phyloP scores from a whole-genome alignment of 1,140 invertebrate genomes.

The Colletes gigas region DNA sequence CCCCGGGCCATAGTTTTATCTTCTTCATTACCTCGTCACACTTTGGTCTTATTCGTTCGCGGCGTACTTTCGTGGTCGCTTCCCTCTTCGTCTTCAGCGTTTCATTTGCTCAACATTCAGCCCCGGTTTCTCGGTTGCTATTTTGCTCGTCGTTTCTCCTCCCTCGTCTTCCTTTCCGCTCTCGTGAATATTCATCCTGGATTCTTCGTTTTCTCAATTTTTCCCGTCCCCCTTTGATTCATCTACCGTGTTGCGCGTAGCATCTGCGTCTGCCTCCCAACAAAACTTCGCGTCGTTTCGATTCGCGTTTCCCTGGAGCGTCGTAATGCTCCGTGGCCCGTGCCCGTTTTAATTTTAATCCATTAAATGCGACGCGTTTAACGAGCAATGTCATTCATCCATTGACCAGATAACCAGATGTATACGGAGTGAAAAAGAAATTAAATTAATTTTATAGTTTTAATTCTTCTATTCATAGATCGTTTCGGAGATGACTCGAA shows the following conservation, averaged over 20 bases:
- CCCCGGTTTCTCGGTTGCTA: not conserved
- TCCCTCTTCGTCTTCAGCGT: not conserved
- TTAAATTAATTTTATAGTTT: no score
- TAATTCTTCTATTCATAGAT: no score
- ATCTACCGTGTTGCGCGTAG: not conserved
- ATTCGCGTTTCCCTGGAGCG: not conserved
- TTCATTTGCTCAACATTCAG: slow-evolving; percentile 1
- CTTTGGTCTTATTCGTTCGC: slow-evolving; percentile 3
- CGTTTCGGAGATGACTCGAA: no score
- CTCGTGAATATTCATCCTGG: not conserved
- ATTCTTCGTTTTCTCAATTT: not conserved
- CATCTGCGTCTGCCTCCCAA: not conserved
- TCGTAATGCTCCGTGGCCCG: not conserved
- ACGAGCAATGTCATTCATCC: no score
- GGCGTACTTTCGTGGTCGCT: not conserved
- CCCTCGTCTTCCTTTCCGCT: no score
- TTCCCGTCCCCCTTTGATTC: not conserved
- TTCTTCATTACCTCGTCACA: slow-evolving; percentile 1
- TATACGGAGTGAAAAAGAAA: no score
- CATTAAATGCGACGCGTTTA: no score
- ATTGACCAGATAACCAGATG: no score
- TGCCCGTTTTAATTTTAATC: no score
- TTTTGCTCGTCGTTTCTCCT: not conserved
- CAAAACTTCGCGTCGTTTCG: not conserved
- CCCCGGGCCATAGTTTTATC: not conserved